Evolutionary conservation across 2,888 invertebrate genomes (phyloP).

Genomic region (Beris chalybata): DNA sequence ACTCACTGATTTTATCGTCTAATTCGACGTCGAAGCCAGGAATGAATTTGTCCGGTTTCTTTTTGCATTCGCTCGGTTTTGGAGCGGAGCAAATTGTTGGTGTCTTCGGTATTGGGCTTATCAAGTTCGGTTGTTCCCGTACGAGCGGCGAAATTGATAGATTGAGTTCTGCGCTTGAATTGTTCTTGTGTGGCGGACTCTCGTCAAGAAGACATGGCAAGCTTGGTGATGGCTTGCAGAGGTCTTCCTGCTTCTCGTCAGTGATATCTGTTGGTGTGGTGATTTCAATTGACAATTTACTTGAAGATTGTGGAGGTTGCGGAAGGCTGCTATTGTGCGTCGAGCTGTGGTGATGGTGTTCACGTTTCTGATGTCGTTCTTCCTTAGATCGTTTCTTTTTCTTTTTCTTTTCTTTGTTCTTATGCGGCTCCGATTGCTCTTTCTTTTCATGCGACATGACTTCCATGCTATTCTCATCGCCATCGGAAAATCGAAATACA

Average conservation of each 20-base stretch:
- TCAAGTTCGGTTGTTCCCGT: constrained; percentile 50
- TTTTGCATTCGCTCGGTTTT: constrained; percentile 51
- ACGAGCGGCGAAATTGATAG: constrained; percentile 50
- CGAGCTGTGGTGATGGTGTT: constrained; percentile 64
- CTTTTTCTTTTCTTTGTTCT: constrained; percentile 78
- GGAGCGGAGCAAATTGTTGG: constrained; percentile 48
- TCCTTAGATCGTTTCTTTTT: constrained; percentile 83
- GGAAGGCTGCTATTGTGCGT: constrained; percentile 39
- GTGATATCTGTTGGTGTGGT: constrained; percentile 42
- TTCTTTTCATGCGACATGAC: constrained; percentile 49
- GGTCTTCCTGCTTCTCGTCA: constrained; percentile 53
- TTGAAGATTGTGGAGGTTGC: constrained; percentile 47
- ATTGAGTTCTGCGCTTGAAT: constrained; percentile 41
- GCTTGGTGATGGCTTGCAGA: constrained; percentile 62
- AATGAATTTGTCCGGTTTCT: constrained; percentile 66
- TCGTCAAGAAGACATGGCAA: constrained; percentile 66
- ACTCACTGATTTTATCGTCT: constrained; percentile 74
- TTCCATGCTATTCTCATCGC: constrained; percentile 61
- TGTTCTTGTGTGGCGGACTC: constrained; percentile 58
- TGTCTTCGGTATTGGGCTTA: constrained; percentile 63
- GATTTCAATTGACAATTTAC: constrained; percentile 50
- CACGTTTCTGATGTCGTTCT: constrained; percentile 69
- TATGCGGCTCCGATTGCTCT: constrained; percentile 58
- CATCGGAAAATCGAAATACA: constrained; percentile 65
- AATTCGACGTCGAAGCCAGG: constrained; percentile 69